Evolutionary conservation across 1,140 invertebrate species (phyloP), one percentile per base, ranked within the genome.

Genomic region (Venturia canescens): DNA sequence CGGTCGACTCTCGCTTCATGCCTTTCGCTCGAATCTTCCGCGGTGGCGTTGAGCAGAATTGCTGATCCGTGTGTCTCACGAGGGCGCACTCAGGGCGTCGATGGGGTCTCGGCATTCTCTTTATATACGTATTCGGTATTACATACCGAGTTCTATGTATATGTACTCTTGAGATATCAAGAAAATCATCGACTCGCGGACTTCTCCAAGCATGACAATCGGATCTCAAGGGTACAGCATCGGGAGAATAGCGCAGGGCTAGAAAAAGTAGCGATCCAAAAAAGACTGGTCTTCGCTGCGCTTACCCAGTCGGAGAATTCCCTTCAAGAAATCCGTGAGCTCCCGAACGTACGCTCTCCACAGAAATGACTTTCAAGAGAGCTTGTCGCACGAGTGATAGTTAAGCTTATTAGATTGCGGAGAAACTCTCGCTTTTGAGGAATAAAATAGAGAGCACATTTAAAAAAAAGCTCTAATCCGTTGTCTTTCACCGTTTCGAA

Each of bases 1-100:
- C 84, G 87, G 83, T 78, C 75, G 70, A 60, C 66, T 29, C 71
- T 69, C 27, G 63, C 38, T 76, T 80, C 48, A n/a, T 78, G 29
- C 29, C 75, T 23, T 44, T 23, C 38, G 26, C 27, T 48, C 50
- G n/a, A 27, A 18, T 38, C 50, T 66, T 67, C 57, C 34, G 11
- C 75, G 67, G 26, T 38, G 34, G 44, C 70, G 63, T 31, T 60
- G n/a, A 26, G 50, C 26, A 31, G 63, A 63, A 63, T 27, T 63
- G 72, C 72, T 60, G 60, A 63, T 63, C 60, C 23, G 57, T 69
- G 67, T 76, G 67, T 80, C 70, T 69, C 79, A 27, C 53, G 60
- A 63, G 60, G 15, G 60, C 60, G 60, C 60, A 63, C 60, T 23
- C 60, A 26, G 26, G 50, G 72, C 23, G 48, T 74, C 63, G 72